phyloP scores from a whole-genome alignment of 2,888 invertebrate genomes.

The Listrodromus nycthemerus region DNA sequence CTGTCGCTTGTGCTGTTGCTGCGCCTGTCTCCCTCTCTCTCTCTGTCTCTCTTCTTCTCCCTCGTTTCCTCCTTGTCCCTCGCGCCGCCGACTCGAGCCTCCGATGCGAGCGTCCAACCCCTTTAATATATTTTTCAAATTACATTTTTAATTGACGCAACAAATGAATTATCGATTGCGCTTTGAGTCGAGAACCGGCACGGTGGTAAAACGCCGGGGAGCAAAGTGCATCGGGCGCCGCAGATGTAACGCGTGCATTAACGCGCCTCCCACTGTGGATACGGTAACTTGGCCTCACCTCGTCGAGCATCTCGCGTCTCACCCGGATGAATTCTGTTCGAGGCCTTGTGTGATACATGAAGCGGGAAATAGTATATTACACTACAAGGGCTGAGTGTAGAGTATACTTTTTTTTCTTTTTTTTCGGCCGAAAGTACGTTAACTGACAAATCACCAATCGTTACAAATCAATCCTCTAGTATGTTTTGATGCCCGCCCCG shows the following conservation, averaged over 20 bases:
- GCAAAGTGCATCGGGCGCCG: conserved; percentile 28
- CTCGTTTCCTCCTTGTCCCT: conserved; percentile 32
- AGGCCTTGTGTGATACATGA: conserved; percentile 42
- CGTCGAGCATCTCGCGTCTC: conserved; percentile 47
- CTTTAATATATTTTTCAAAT: conserved; percentile 83
- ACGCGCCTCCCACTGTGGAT: background rate
- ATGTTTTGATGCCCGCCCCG: no score
- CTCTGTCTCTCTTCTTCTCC: conserved; percentile 14
- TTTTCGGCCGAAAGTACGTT: no score
- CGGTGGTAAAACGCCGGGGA: background rate
- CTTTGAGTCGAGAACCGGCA: conserved; percentile 52
- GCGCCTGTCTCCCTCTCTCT: conserved; percentile 33
- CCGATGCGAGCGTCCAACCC: conserved; percentile 71
- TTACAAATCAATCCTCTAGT: no score
- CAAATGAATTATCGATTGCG: conserved; percentile 82
- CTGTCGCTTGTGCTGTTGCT: conserved; percentile 53
- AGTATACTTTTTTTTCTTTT: no score
- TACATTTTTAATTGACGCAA: conserved; percentile 83
- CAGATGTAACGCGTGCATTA: conserved; percentile 20
- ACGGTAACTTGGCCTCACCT: conserved; percentile 25
- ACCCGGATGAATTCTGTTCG: conserved; percentile 46
- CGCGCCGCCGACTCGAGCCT: conserved; percentile 53
- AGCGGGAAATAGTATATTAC: no score
- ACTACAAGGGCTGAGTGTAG: no score
- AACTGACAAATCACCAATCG: no score